Percentiles rank a stretch among this genome's conserved stretches.
phyloP scores from a whole-genome alignment of 2,113 vertebrate species.

The Leptosomus discolor region DNA sequence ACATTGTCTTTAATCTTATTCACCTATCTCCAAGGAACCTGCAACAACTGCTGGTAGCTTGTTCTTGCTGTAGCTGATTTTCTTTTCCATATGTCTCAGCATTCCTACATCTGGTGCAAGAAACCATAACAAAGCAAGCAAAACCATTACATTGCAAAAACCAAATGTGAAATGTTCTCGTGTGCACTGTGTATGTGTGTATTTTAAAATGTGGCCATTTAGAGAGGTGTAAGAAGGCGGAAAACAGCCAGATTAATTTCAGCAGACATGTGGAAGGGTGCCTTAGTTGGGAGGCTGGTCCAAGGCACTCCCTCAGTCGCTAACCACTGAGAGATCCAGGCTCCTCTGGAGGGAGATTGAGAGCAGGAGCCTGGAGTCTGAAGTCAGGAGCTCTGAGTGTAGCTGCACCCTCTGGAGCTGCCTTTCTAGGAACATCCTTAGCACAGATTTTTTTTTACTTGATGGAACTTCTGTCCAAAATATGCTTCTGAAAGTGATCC shows the following conservation, averaged over 20 bases:
- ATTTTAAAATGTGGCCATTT: constrained; percentile 30
- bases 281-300: background rate
- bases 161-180: constrained; percentile 6
- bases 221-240: constrained; percentile 7
- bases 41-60: background rate
- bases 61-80: background rate
- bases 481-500: background rate
- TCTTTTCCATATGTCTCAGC: constrained; percentile 1
- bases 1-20: background rate
- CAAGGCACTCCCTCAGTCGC: background rate
- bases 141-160: constrained; percentile 8
- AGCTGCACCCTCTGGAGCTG: background rate
- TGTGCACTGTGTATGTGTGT: background rate
- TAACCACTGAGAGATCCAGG: background rate
- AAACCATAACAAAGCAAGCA: constrained; percentile 38
- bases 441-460: background rate
- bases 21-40: background rate
- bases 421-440: background rate
- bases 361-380: background rate
- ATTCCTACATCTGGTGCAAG: constrained; percentile 32
- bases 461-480: background rate
- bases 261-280: background rate
- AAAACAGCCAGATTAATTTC: constrained; percentile 25
- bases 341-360: background rate
- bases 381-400: background rate